phyloP scores from a whole-genome alignment of 2,888 invertebrate species.

The Polylopha cassiicola region DNA sequence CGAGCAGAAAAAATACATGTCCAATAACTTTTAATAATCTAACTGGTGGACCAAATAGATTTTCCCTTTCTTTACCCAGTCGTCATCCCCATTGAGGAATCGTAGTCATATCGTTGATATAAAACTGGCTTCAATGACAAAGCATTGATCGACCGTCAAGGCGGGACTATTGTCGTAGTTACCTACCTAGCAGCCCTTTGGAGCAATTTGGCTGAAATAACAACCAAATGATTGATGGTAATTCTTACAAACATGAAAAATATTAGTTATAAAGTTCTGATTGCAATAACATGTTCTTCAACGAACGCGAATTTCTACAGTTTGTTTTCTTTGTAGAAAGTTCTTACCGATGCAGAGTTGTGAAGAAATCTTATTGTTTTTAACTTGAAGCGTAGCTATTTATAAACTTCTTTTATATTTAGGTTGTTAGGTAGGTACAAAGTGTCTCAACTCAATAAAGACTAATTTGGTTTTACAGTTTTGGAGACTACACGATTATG shows the following conservation, averaged over 20 bases:
- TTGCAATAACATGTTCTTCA: neutral
- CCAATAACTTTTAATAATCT: no score
- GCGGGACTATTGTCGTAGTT: constrained; percentile 10
- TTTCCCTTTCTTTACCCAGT: neutral
- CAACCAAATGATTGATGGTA: constrained; percentile 13
- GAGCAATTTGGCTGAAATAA: constrained; percentile 16
- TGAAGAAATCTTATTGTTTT: no score
- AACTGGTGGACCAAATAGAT: neutral
- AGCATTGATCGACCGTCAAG: constrained; percentile 15
- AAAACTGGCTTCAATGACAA: constrained; percentile 6
- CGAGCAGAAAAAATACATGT: no score
- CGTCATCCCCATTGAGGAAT: neutral
- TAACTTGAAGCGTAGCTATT: no score
- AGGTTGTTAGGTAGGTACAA: no score
- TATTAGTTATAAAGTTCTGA: constrained; percentile 1
- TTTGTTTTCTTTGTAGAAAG: no score
- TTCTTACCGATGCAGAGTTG: no score
- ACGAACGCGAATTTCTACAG: no score
- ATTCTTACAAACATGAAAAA: constrained; percentile 2
- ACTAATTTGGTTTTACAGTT: no score
- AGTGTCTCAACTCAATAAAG: no score
- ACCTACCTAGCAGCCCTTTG: constrained; percentile 13
- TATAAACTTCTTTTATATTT: no score
- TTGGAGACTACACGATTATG: no score
- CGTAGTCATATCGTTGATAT: neutral